Evolutionary conservation across 2,797 vertebrate genomes (phyloP).

Genomic region (Cynopterus sphinx): DNA sequence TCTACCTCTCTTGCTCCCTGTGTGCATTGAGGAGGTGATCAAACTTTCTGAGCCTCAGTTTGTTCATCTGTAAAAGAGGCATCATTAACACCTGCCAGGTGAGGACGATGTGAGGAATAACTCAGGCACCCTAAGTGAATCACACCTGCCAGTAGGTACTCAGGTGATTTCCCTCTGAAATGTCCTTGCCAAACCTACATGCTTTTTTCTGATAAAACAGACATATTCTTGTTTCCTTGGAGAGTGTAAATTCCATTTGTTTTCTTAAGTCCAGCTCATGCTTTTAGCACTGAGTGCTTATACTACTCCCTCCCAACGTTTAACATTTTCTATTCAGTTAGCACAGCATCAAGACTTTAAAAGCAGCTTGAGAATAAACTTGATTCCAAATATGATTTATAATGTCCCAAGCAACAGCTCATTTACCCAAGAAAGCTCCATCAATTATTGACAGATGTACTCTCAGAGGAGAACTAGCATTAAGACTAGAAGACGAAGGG

Average conservation of each 20-base stretch:
- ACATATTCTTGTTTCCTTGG: conserved; percentile 3
- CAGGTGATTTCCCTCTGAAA: neutral
- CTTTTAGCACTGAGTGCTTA: conserved; percentile 19
- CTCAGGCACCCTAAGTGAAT: neutral
- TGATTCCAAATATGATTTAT: conserved; percentile 74
- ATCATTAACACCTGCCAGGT: neutral
- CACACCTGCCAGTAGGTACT: neutral
- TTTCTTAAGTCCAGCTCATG: conserved; percentile 35
- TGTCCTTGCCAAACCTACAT: neutral
- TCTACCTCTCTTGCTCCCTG: neutral
- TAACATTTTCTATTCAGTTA: conserved; percentile 73
- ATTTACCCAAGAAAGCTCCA: conserved; percentile 79
- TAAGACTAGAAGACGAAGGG: conserved; percentile 63
- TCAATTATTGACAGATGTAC: conserved; percentile 75
- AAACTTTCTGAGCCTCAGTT: neutral
- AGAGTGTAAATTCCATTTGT: conserved; percentile 52
- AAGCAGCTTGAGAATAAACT: conserved; percentile 67
- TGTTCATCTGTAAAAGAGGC: neutral
- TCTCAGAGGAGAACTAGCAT: conserved; percentile 73
- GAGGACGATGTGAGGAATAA: neutral
- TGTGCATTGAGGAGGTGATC: neutral
- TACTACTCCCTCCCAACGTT: conserved; percentile 50
- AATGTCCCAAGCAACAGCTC: conserved; percentile 67
- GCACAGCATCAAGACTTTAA: conserved; percentile 65
- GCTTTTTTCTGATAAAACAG: conserved; percentile 18